Conservation (phyloP, 1,140 invertebrate genomes). For the Helicoverpa zea region DNA sequence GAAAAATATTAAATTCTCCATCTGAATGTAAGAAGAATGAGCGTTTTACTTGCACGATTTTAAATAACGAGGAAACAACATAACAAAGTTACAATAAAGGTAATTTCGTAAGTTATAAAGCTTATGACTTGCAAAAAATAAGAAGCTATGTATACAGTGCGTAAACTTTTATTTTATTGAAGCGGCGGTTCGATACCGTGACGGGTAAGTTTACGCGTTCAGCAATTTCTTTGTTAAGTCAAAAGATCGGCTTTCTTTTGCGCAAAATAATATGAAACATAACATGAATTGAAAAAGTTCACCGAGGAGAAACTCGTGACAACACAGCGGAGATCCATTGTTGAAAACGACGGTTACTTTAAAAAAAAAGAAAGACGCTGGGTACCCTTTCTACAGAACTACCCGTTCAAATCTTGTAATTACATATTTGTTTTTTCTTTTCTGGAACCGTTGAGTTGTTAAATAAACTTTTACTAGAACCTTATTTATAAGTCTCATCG, state of each 20-base stretch:
- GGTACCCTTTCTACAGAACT: conserved; percentile 35
- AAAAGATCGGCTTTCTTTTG: conserved; percentile 69
- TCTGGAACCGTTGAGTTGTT: background rate
- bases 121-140: conserved; percentile 57
- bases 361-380: conserved; percentile 41
- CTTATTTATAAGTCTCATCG: background rate
- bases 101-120: conserved; percentile 59
- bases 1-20: background rate
- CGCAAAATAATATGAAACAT: conserved; percentile 74
- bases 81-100: conserved; percentile 41
- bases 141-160: conserved; percentile 49
- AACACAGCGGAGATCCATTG: conserved; percentile 59
- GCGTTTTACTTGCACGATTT: background rate
- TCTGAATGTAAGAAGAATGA: background rate
- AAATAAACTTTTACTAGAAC: background rate
- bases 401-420: conserved; percentile 16
- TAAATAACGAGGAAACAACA: conserved; percentile 27
- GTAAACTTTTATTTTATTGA: conserved; percentile 68
- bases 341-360: conserved; percentile 52
- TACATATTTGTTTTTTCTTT: conserved; percentile 15
- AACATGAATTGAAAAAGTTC: conserved; percentile 75
- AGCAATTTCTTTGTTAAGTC: conserved; percentile 69
- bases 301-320: conserved; percentile 63
- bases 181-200: conserved; percentile 57
- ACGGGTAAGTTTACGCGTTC: conserved; percentile 65